phyloP scores from a whole-genome alignment of 2,113 vertebrate species.

The Prionailurus viverrinus region DNA sequence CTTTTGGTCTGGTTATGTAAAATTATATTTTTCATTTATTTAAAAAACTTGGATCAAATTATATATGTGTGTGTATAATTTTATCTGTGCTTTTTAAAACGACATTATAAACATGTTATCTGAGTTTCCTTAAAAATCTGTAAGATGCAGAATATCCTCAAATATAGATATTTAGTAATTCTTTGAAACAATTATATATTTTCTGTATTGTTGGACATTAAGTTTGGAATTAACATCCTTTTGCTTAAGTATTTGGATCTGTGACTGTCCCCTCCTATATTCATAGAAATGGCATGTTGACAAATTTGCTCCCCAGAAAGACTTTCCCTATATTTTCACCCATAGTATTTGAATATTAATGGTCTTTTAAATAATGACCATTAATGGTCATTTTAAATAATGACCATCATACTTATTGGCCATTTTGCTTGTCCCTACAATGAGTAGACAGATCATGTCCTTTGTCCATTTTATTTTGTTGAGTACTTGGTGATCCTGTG shows the following conservation, averaged over 20 bases:
- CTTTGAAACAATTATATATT: background rate
- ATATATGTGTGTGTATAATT: background rate
- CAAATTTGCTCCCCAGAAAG: background rate
- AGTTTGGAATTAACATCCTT: background rate
- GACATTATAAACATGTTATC: background rate
- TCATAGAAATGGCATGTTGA: background rate
- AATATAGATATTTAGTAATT: background rate
- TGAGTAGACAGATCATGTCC: background rate
- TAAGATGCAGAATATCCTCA: background rate
- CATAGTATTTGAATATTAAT: background rate
- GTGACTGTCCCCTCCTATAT: background rate
- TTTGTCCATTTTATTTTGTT: constrained; percentile 8
- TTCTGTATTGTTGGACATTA: background rate
- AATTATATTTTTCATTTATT: background rate
- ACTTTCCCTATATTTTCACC: background rate
- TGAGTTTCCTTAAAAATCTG: constrained; percentile 37
- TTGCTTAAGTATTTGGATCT: background rate
- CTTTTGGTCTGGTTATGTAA: background rate
- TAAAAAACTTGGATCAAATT: background rate
- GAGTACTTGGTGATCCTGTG: background rate
- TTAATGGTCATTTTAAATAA: background rate
- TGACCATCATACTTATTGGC: background rate
- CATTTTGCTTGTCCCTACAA: background rate
- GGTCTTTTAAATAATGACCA: background rate
- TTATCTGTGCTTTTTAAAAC: background rate